Base-by-base conservation (phyloP, 2,888 invertebrate genomes). In the Blastobasis adustella region DNA sequence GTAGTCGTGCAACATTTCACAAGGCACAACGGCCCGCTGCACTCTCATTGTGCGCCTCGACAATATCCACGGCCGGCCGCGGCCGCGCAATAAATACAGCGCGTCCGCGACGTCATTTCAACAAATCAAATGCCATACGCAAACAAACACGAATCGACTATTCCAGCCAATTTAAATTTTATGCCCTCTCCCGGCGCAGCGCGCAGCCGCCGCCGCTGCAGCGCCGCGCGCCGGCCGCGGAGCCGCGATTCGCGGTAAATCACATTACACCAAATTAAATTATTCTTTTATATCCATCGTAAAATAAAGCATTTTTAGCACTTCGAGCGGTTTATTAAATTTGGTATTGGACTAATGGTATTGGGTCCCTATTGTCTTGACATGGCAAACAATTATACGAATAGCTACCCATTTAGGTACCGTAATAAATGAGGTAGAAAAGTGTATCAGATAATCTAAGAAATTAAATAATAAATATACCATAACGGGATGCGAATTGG, bases 1-100 rank as follows among this genome's bases (percentile, higher is more conserved):
- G 87, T 86, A 84, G 88, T 87, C 86, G 84, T 71, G 82, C 88
- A 87, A 88, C 88, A 88, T 88, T 87, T 87, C 86, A 85, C 83
- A 80, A 82, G 83, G 86, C 86, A 78, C 88, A 83, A 79, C 85
- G 87, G 87, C 86, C 84, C 79, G 83, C 73, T 82, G 84, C 83
- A 80, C 80, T 79, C 72, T 77, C 78, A 83, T 88, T 88, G 86
- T 87, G 87, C 73, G 80, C 80, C 79, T 76, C 81, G 82, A 85
- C 87, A 86, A 86, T 86, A 85, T 83, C 79, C 80, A 82, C 70
- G 69, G 74, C 71, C 70, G 23, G 70, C 41, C 42, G 10, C 42
- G 42, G 42, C 71, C 70, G 73, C 72, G 76, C 77, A 77, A 82
- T 82, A 82, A 81, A 82, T 78, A 82, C 73, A 76, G 75, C 78